Evolutionary conservation across 2,888 invertebrate species (phyloP).

Genomic region (Andrena trimmerana): DNA sequence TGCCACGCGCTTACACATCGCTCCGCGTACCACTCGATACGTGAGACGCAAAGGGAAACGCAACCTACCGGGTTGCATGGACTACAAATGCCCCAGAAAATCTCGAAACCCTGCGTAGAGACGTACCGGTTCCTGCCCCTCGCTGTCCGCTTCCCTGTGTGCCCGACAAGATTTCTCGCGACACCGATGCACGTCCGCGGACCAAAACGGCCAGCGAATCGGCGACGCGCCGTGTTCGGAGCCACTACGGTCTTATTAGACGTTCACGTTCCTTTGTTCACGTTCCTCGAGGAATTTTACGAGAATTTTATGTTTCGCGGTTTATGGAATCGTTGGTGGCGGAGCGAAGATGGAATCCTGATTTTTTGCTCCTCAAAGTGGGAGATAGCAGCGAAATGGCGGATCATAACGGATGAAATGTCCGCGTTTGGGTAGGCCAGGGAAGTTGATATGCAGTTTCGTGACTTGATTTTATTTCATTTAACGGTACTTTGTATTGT

Average conservation of each 20-base stretch:
- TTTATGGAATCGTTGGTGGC: neutral
- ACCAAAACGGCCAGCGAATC: conserved; percentile 10
- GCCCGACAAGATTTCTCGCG: neutral
- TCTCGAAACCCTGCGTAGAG: conserved; percentile 20
- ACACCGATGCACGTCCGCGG: neutral
- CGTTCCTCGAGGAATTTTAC: conserved; percentile 28
- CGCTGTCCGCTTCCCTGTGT: neutral
- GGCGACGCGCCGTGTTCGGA: conserved; percentile 20
- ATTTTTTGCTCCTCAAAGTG: neutral
- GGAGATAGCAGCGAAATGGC: neutral
- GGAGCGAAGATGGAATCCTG: neutral
- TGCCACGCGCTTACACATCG: conserved; percentile 62
- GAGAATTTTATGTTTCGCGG: conserved; percentile 11
- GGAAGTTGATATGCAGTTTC: neutral
- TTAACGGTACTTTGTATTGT: neutral
- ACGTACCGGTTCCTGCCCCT: conserved; percentile 6
- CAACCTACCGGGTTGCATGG: neutral
- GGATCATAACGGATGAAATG: neutral
- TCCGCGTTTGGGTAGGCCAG: neutral
- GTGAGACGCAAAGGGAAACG: conserved; percentile 28
- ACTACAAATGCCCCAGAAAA: conserved; percentile 11
- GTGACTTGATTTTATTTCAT: neutral
- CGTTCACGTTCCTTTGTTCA: conserved; percentile 27
- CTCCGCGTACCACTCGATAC: conserved; percentile 16
- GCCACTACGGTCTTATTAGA: conserved; percentile 33